These are phyloP conservation scores for Enteromius anoplus DNA, from an alignment of 2,797 vertebrate genomes.

Conservation along the genomic window DNA sequence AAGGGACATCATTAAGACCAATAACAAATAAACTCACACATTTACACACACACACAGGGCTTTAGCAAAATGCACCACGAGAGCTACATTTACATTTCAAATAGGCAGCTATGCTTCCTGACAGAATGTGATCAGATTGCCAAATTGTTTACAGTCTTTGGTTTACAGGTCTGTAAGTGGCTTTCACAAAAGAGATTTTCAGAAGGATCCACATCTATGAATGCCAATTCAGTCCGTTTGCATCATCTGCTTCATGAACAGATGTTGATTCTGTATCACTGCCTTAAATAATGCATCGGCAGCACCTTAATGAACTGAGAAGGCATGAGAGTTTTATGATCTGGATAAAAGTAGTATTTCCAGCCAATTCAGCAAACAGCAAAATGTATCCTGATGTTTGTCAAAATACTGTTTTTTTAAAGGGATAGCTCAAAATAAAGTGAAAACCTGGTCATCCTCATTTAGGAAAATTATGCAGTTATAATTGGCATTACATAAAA, in stretches of 20 bases:
- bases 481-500: neutral
- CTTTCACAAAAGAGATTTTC: neutral
- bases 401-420: neutral
- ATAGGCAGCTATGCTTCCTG: constrained; percentile 8
- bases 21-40: neutral
- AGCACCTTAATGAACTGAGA: neutral
- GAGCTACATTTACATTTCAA: constrained; percentile 18
- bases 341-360: constrained; percentile 1
- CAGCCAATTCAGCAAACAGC: neutral
- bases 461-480: neutral
- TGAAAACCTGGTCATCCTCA: neutral
- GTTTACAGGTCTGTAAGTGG: neutral
- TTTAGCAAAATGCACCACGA: neutral
- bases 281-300: constrained; percentile 4
- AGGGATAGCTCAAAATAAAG: neutral
- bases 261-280: constrained; percentile 21
- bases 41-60: constrained; percentile 32
- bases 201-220: neutral
- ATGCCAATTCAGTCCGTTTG: neutral
- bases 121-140: neutral
- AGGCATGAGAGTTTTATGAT: neutral
- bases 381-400: neutral
- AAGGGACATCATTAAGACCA: constrained; percentile 19
- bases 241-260: constrained; percentile 15
- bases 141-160: neutral